Evolutionary conservation across 2,113 vertebrate species (phyloP).

Genomic region (Catharus bicknelli): DNA sequence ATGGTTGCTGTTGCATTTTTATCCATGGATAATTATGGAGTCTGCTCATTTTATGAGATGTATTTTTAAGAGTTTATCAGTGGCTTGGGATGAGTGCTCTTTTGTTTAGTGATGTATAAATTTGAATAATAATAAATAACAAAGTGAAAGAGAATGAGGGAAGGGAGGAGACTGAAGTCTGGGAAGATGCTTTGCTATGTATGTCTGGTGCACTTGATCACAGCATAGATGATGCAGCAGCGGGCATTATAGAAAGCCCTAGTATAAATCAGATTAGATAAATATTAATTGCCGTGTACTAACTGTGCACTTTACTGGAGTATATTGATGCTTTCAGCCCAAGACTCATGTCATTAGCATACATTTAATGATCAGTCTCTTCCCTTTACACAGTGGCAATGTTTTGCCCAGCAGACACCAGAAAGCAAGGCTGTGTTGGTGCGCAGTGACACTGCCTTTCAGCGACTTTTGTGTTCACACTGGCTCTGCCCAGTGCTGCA

Average conservation of each 20-base stretch:
- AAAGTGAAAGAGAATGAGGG: slow-evolving; percentile 18
- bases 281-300: slow-evolving; percentile 43
- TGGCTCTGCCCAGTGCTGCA: neutral
- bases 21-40: slow-evolving; percentile 53
- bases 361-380: neutral
- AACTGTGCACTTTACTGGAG: slow-evolving; percentile 24
- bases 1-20: slow-evolving; percentile 48
- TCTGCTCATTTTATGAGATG: slow-evolving; percentile 64
- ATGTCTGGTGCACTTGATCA: slow-evolving; percentile 5
- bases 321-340: slow-evolving; percentile 12
- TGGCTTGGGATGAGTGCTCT: slow-evolving; percentile 69
- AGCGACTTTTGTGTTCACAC: neutral
- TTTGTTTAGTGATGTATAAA: slow-evolving; percentile 71
- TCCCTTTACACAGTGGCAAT: neutral
- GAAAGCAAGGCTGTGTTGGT: neutral
- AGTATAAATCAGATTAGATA: slow-evolving; percentile 34
- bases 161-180: slow-evolving; percentile 35
- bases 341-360: slow-evolving; percentile 21
- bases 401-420: neutral
- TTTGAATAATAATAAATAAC: slow-evolving; percentile 72
- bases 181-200: neutral
- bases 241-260: slow-evolving; percentile 26
- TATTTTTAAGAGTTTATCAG: slow-evolving; percentile 69
- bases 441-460: accelerated
- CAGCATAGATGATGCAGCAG: neutral